phyloP scores from a whole-genome alignment of 37 sponge, comb jelly and placozoan genomes.

The Agelas oroides region DNA sequence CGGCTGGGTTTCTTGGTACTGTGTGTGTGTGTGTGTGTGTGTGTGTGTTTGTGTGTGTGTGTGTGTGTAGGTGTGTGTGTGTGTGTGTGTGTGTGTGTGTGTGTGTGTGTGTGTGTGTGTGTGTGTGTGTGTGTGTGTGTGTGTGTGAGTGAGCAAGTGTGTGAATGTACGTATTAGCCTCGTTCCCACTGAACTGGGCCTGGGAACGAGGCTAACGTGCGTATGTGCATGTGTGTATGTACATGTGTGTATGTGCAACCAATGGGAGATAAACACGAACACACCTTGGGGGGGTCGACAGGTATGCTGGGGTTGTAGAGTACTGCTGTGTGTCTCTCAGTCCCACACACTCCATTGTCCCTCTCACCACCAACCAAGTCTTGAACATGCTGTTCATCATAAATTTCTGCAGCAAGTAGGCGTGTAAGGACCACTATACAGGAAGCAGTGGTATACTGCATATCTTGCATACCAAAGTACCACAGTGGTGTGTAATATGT shows the following conservation, averaged over 20 bases:
- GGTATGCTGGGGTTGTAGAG: slow-evolving; percentile 55
- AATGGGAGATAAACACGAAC: too few species aligned
- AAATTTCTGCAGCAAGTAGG: slow-evolving; percentile 46
- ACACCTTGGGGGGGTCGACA: slow-evolving; percentile 41
- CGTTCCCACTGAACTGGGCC: too few species aligned
- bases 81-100: slow-evolving; percentile 21
- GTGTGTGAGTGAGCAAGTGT: too few species aligned
- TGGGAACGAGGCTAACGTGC: not conserved
- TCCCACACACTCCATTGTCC: not conserved
- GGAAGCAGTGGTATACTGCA: too few species aligned
- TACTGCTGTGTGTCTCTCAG: slow-evolving; percentile 9
- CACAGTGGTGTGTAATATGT: too few species aligned
- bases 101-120: slow-evolving; percentile 2
- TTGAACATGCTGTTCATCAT: slow-evolving; percentile 35
- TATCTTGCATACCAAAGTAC: too few species aligned
- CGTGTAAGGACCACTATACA: too few species aligned
- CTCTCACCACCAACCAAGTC: not conserved
- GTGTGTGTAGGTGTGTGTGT: not conserved
- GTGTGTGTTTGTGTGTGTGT: slow-evolving; percentile 17
- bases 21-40: slow-evolving; percentile 2
- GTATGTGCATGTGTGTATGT: slow-evolving; percentile 16
- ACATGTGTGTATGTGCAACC: slow-evolving; percentile 7
- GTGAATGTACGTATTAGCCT: too few species aligned
- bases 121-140: not conserved
- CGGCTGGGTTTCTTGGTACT: slow-evolving; percentile 13